Conservation (phyloP, 2,888 invertebrate genomes). For the Xanthia icteritia region DNA sequence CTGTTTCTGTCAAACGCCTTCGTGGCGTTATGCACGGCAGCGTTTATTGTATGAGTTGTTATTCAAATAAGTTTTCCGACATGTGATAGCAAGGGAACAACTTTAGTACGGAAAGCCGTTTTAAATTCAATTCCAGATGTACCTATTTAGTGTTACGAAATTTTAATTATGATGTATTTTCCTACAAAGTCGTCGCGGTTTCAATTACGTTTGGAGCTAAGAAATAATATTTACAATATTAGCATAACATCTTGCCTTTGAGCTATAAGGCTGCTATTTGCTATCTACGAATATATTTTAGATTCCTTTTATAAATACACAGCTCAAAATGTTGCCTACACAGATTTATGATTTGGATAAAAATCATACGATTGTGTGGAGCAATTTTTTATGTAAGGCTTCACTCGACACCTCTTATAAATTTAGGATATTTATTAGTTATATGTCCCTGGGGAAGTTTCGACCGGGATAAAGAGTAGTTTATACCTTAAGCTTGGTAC, state of each 20-base stretch:
- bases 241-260: constrained; percentile 57
- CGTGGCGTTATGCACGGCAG: constrained; percentile 72
- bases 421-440: constrained; percentile 65
- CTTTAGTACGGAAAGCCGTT: constrained; percentile 53
- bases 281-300: constrained; percentile 48
- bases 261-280: constrained; percentile 34
- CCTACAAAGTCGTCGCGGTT: constrained; percentile 51
- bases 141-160: constrained; percentile 46
- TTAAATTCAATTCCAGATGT: constrained; percentile 61
- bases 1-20: constrained; percentile 82
- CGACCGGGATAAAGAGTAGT: constrained; percentile 57
- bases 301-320: constrained; percentile 35
- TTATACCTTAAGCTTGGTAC: constrained; percentile 62
- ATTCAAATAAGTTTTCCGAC: constrained; percentile 74
- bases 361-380: constrained; percentile 47
- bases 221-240: constrained; percentile 66
- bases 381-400: constrained; percentile 56
- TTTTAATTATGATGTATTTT: constrained; percentile 60
- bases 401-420: constrained; percentile 57
- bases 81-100: constrained; percentile 58
- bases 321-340: constrained; percentile 26
- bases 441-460: constrained; percentile 60
- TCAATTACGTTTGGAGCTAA: constrained; percentile 57
- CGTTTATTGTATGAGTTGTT: constrained; percentile 72
- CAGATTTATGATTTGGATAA: constrained; percentile 45